Evolutionary conservation across 2,888 invertebrate species (phyloP).

Genomic region (Drosophila percnosoma): DNA sequence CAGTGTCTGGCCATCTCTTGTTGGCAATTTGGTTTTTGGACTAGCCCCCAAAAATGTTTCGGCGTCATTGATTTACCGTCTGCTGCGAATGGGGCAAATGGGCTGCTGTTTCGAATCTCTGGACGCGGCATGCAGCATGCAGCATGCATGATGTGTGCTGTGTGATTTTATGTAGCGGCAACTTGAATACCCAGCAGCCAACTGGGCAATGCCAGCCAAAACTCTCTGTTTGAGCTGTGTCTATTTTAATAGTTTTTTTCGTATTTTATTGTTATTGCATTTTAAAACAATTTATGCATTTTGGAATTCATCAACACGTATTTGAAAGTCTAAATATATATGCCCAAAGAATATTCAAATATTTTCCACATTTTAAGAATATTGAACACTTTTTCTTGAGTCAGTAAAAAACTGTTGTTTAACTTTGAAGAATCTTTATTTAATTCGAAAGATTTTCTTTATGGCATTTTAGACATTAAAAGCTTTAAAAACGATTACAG

Average conservation of each 20-base stretch:
- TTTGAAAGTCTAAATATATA: not conserved
- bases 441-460: not conserved
- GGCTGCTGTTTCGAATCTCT: slow-evolving; percentile 21
- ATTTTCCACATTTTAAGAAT: not conserved
- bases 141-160: slow-evolving; percentile 65
- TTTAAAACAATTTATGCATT: slow-evolving; percentile 1
- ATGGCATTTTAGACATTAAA: not conserved
- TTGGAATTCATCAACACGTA: not conserved
- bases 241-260: slow-evolving; percentile 7
- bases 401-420: not conserved
- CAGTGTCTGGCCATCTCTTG: slow-evolving; percentile 1
- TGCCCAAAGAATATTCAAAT: not conserved
- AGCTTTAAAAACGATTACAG: not conserved
- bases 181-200: slow-evolving; percentile 18
- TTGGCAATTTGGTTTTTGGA: slow-evolving; percentile 60
- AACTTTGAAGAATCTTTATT: not conserved
- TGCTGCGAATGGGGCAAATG: slow-evolving; percentile 53
- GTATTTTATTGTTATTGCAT: slow-evolving; percentile 2
- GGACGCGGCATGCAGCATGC: slow-evolving; percentile 36
- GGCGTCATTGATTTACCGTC: slow-evolving; percentile 71
- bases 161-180: slow-evolving; percentile 68
- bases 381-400: not conserved
- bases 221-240: not conserved
- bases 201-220: not conserved
- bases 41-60: slow-evolving; percentile 36